phyloP scores from a whole-genome alignment of 2,797 vertebrate genomes.

The Myotis pilosus region DNA sequence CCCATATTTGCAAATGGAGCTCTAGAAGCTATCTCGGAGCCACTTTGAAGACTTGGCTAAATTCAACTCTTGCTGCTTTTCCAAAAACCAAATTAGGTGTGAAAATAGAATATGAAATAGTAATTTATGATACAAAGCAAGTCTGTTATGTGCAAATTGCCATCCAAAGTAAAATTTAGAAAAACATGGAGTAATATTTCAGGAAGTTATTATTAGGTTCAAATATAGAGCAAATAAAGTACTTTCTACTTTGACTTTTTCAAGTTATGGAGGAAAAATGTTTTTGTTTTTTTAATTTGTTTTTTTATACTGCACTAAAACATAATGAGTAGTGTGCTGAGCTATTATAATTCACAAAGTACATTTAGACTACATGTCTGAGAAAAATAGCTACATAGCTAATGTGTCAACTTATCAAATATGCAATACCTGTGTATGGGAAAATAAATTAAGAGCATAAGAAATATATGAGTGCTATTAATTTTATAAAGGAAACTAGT shows the following conservation, averaged over 20 bases:
- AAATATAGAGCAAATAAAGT: neutral
- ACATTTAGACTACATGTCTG: neutral
- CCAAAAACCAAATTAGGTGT: neutral
- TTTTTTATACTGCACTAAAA: neutral
- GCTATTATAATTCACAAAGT: neutral
- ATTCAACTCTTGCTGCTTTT: neutral
- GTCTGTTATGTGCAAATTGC: neutral
- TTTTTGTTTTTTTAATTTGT: neutral
- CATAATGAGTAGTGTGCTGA: neutral
- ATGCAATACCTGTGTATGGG: neutral
- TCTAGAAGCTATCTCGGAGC: neutral
- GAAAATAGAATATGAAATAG: conserved; percentile 33
- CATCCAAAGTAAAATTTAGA: neutral
- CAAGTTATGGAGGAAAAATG: neutral
- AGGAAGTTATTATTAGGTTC: neutral
- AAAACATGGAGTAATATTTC: neutral
- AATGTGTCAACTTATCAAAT: neutral
- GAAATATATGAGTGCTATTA: neutral
- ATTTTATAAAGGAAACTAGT: conserved; percentile 23
- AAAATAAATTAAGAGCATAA: conserved; percentile 5
- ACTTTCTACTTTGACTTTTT: neutral
- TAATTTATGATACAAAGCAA: neutral
- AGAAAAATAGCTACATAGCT: neutral
- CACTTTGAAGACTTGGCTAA: neutral
- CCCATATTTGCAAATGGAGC: neutral